Evolutionary conservation across 2,113 vertebrate genomes (phyloP).

Genomic region (Marmota flaviventris): DNA sequence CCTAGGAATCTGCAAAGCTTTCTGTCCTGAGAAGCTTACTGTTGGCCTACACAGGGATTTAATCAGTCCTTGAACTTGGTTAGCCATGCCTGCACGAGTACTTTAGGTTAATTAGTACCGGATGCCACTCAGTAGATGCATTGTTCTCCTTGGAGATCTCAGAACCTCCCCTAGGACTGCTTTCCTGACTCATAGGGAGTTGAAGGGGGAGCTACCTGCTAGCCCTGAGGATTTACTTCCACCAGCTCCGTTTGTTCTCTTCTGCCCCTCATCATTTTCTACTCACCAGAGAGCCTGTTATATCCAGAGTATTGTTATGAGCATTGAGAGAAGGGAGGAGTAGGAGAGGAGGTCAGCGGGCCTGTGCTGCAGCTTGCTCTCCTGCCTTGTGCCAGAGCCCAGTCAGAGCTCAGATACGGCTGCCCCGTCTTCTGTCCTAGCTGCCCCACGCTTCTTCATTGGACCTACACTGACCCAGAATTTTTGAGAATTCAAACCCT

Average conservation of each 20-base stretch:
- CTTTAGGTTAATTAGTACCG: conserved; percentile 6
- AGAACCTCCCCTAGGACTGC: not conserved
- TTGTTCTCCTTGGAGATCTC: not conserved
- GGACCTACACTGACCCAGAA: not conserved
- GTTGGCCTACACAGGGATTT: not conserved
- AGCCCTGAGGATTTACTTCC: not conserved
- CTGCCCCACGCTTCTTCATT: not conserved
- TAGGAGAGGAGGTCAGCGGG: no score
- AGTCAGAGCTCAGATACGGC: not conserved
- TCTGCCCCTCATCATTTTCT: not conserved
- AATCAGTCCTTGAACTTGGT: not conserved
- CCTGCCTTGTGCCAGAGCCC: not conserved
- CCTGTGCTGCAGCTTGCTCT: not conserved
- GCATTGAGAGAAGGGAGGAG: not conserved
- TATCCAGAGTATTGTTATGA: not conserved
- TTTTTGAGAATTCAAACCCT: not conserved
- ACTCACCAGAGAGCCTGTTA: not conserved
- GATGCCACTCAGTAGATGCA: not conserved
- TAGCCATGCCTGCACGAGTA: not conserved
- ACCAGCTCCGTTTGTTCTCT: not conserved
- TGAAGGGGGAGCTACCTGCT: not conserved
- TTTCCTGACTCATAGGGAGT: not conserved
- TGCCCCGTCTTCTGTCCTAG: no score
- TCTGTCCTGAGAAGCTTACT: not conserved
- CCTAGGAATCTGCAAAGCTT: not conserved